Base-by-base conservation (phyloP, 2,888 invertebrate genomes). In the Hirudinaria manillensis region DNA sequence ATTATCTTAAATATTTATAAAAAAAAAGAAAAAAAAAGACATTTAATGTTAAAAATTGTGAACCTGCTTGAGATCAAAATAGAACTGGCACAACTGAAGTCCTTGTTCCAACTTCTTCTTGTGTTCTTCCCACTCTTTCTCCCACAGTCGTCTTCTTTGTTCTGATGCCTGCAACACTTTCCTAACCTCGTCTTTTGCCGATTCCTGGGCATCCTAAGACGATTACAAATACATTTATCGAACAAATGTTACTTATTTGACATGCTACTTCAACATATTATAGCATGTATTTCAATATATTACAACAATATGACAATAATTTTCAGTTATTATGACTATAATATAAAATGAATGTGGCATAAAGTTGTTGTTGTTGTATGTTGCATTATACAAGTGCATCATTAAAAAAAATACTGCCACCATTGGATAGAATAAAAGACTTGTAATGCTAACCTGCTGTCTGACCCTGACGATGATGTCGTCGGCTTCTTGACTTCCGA, bases 131-230 rank as follows among this genome's bases (percentile, higher is more conserved):
- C 89, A 90, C 70, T 89, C 87, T 34, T 86, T 85, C 82, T 91
- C 90, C 88, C 91, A 92, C 78, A 88, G 87, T 75, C 88, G 85
- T 78, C 88, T 88, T 78, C 89, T 86, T 72, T 88, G 86, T 79
- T 90, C 88, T 77, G 91, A 85, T 61, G 89, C 85, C 79, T 88
- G 87, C 80, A 89, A 87, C 73, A 92, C 87, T 81, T 90, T 89
- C 79, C 90, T 89, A 71, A 90, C 89, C 82, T 92, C 92, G 80
- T 89, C 88, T 80, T 88, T 88, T 73, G 90, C 90, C 70, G 89
- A 88, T 73, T 88, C 88, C 74, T 88, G 86, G 70, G 91, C 91
- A 83, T 91, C 92, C 87, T 86, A n/a, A n/a, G 24, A 36, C 3
- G 13, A 45, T 45, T 16, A 45, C 45, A 45, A 45, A 45, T 21